Base-by-base conservation (phyloP, 1,140 invertebrate species). In the Sminthurinus signatus region DNA sequence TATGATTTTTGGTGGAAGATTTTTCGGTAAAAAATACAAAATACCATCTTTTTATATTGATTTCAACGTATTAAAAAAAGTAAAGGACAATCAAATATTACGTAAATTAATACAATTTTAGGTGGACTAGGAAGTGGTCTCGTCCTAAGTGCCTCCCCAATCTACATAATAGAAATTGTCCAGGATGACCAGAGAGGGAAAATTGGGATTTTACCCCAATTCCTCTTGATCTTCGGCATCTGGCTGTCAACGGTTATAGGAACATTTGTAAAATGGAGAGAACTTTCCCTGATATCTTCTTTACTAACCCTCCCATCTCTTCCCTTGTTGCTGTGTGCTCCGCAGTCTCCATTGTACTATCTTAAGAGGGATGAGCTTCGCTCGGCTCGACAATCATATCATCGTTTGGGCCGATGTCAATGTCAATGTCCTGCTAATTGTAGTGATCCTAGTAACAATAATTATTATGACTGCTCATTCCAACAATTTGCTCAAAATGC, bases 191-290 rank as follows among this genome's bases (percentile, higher is more conserved):
- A 44, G 0, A 0, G 69, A 29, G 69, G 69, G 2, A 29, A 19
- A 23, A 39, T 70, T 1, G 69, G 69, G 21, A 64, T 65, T 14
- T 10, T 67, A 1, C 63, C 69, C 3, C 69, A 65, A 52, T 61
- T 66, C 59, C 55, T 70, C 12, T 31, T 70, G 28, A 64, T 62
- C 25, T 46, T 70, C 29, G 69, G 69, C n/a, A 66, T 70, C 23
- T 44, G 67, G 15, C 43, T 59, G 2, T 64, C 50, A 15, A 67
- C 64, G 27, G 29, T 63, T 2, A 19, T 70, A 2, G 65, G 69
- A 21, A 62, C 19, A 39, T 61, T 64, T 28, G 46, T 70, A 0
- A 21, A 58, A 21, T 70, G 65, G 65, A 19, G 69, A 3, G 17
- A 21, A 14, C 42, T 62, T 17, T 64, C 69, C 0, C 28, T 64